Percentiles rank a stretch among this genome's conserved stretches.
phyloP scores from a whole-genome alignment of 1,140 invertebrate species.

The Drosophila teissieri region DNA sequence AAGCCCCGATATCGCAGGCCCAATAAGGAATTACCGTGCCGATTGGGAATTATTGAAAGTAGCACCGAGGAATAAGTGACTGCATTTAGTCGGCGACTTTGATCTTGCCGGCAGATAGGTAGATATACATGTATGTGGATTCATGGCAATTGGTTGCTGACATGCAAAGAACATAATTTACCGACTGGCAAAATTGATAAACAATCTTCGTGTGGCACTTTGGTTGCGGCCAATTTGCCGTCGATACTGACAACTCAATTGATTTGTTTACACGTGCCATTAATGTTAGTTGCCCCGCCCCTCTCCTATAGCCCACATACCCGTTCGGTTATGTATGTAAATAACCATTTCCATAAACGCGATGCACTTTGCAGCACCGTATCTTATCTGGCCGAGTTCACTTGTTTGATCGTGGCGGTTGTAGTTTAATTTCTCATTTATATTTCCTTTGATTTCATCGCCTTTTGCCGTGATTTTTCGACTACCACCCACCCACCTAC shows the following conservation, averaged over 20 bases:
- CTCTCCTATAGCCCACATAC: background rate
- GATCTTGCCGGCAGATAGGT: constrained; percentile 17
- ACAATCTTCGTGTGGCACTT: constrained; percentile 74
- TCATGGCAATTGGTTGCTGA: constrained; percentile 75
- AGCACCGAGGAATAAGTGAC: constrained; percentile 12
- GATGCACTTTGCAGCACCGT: constrained; percentile 56
- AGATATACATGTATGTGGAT: constrained; percentile 34
- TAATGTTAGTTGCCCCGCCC: constrained; percentile 55
- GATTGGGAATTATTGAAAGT: constrained; percentile 64
- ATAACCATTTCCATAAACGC: constrained; percentile 60
- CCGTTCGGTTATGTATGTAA: constrained; percentile 57
- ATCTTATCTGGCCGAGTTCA: constrained; percentile 56
- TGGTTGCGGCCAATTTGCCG: constrained; percentile 68
- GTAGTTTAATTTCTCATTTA: constrained; percentile 68
- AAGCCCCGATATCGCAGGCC: constrained; percentile 33
- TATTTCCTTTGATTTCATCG: constrained; percentile 75
- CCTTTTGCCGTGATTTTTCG: constrained; percentile 14
- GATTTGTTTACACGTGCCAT: constrained; percentile 81
- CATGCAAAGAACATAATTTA: constrained; percentile 83
- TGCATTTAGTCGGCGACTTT: constrained; percentile 59
- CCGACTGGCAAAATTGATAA: constrained; percentile 64
- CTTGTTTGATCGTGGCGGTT: constrained; percentile 57
- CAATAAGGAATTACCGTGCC: constrained; percentile 61
- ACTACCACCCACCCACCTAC: constrained; percentile 12
- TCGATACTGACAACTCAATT: constrained; percentile 60